These are phyloP conservation scores for Nomada lathburiana DNA, from an alignment of 2,888 invertebrate species.

Conservation along the genomic window DNA sequence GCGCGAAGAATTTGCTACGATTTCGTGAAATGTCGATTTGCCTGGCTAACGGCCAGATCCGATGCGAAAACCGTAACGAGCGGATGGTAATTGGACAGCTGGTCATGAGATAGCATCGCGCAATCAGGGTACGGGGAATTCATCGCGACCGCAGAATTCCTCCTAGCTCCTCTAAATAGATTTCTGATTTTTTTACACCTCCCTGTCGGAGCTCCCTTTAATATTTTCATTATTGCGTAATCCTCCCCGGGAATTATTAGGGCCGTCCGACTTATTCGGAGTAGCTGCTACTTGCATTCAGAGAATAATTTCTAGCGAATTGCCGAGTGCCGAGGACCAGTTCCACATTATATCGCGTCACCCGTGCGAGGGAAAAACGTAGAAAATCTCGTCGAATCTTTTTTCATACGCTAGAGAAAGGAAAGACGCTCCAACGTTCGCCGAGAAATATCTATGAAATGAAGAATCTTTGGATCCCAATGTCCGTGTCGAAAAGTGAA, in stretches of 20 bases:
- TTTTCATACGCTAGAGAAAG: no score
- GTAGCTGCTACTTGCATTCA: no score
- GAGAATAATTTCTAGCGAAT: no score
- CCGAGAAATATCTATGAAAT: not conserved
- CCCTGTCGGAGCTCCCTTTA: conserved; percentile 15
- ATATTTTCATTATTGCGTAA: not conserved
- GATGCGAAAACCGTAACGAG: conserved; percentile 54
- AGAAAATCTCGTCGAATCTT: no score
- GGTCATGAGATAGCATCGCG: conserved; percentile 18
- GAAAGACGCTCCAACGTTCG: no score
- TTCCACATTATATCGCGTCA: no score
- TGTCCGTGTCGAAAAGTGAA: not conserved
- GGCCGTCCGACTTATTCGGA: not conserved
- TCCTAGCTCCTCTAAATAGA: conserved; percentile 6
- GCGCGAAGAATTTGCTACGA: conserved; percentile 52
- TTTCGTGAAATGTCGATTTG: conserved; percentile 40
- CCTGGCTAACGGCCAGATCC: conserved; percentile 30
- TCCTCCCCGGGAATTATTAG: not conserved
- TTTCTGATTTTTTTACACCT: conserved; percentile 7
- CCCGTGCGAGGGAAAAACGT: no score
- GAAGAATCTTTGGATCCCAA: no score
- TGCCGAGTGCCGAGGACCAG: no score
- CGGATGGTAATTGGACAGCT: conserved; percentile 39
- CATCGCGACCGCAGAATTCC: conserved; percentile 31
- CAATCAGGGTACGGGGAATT: conserved; percentile 41